Conservation (phyloP, 2,113 vertebrate species). For the Lophochroa leadbeateri region DNA sequence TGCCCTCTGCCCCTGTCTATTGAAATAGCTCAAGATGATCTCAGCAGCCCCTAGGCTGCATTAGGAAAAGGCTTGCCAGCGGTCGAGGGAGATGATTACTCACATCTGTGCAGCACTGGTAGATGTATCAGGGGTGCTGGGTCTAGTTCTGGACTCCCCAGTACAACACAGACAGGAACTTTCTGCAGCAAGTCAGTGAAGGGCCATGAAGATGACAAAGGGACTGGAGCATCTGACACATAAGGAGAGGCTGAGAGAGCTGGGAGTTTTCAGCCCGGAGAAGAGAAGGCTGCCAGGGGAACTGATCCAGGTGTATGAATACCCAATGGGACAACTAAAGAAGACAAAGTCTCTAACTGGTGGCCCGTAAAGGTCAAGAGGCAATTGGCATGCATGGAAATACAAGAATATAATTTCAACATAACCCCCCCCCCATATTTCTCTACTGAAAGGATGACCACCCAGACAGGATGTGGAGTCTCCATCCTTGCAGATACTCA, state of each 20-base stretch:
- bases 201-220: background rate
- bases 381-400: background rate
- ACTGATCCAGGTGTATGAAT: background rate
- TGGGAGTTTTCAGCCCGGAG: background rate
- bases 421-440: background rate
- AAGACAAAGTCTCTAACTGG: background rate
- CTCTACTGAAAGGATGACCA: background rate
- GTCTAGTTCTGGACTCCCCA: background rate
- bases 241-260: background rate
- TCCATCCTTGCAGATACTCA: background rate
- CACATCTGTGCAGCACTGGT: background rate
- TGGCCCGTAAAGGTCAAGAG: background rate
- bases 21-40: constrained; percentile 32
- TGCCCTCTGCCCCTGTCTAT: constrained; percentile 33
- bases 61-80: background rate
- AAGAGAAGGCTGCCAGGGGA: background rate
- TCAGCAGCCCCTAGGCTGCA: background rate
- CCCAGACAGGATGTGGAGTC: background rate
- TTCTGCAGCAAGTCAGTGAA: background rate
- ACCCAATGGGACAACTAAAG: background rate
- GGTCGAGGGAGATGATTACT: background rate
- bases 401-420: background rate
- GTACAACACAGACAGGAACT: background rate
- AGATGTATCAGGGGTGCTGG: background rate
- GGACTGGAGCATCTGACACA: background rate